phyloP scores from a whole-genome alignment of 2,888 invertebrate genomes.

The Zaprionus obscuricornis region DNA sequence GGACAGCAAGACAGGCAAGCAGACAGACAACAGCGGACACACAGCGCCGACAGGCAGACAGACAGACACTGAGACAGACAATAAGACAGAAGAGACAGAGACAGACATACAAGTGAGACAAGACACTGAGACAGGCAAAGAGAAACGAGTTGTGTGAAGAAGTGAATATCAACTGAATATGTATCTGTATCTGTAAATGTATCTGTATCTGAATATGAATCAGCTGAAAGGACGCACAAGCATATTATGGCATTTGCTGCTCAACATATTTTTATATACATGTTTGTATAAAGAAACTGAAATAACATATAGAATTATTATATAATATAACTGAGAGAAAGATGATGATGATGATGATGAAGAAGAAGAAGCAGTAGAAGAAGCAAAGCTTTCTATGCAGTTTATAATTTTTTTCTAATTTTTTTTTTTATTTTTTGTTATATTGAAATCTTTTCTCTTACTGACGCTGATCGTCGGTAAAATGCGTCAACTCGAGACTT shows the following conservation, averaged over 20 bases:
- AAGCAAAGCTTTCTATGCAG: conserved; percentile 35
- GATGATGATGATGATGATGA: no score
- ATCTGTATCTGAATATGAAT: conserved; percentile 55
- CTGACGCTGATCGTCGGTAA: no score
- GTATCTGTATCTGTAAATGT: conserved; percentile 46
- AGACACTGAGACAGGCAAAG: conserved; percentile 31
- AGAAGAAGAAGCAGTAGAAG: conserved; percentile 4
- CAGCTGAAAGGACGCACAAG: conserved; percentile 66
- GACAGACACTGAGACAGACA: conserved; percentile 2
- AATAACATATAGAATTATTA: conserved; percentile 6
- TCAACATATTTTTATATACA: conserved; percentile 23
- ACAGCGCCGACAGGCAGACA: conserved; percentile 20
- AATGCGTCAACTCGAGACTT: conserved; percentile 37
- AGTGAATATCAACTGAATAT: no score
- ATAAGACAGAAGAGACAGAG: conserved; percentile 19
- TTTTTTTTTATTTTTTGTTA: conserved; percentile 41
- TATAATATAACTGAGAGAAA: conserved; percentile 56
- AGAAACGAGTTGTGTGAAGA: conserved; percentile 61
- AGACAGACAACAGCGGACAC: background rate
- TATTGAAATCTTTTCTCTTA: no score
- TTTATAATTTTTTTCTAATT: conserved; percentile 49
- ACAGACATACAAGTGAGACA: conserved; percentile 52
- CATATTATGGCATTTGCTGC: conserved; percentile 61
- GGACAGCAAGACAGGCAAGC: conserved; percentile 19
- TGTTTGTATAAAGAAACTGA: conserved; percentile 1